Conservation (phyloP, 2,888 invertebrate genomes). For the Helleia helle region DNA sequence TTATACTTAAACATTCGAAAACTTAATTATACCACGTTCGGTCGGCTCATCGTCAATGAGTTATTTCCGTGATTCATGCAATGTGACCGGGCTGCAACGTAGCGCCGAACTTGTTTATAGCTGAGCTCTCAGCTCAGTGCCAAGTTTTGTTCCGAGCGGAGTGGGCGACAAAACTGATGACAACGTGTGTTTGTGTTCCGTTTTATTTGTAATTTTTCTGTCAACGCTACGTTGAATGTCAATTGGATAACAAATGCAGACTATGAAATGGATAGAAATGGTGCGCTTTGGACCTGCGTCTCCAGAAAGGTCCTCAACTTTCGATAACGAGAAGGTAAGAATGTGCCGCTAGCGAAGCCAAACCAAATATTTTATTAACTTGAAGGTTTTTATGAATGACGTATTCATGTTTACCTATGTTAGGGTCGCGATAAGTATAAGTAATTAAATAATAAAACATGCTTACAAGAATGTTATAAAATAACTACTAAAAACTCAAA, state of each 20-base stretch:
- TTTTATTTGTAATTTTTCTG: slow-evolving; percentile 24
- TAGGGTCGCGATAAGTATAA: too few relatives aligned
- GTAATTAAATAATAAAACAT: too few relatives aligned
- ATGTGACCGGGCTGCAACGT: slow-evolving; percentile 31
- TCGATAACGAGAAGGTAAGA: slow-evolving; percentile 58
- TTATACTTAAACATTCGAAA: too few relatives aligned
- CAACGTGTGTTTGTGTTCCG: slow-evolving; percentile 27
- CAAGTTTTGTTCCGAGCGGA: slow-evolving; percentile 37
- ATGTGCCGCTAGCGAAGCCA: slow-evolving; percentile 29
- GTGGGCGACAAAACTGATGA: slow-evolving; percentile 50
- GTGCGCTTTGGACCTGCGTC: slow-evolving; percentile 50
- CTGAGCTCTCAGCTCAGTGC: slow-evolving; percentile 42
- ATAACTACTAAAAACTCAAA: too few relatives aligned
- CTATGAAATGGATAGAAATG: slow-evolving; percentile 68
- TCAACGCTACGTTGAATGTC: slow-evolving; percentile 17
- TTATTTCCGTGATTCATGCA: slow-evolving; percentile 34
- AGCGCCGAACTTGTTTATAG: slow-evolving; percentile 57
- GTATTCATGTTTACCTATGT: too few relatives aligned
- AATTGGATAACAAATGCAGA: slow-evolving; percentile 41
- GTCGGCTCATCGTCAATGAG: slow-evolving; percentile 23
- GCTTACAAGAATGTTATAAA: too few relatives aligned
- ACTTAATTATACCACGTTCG: slow-evolving; percentile 21
- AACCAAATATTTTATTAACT: too few relatives aligned
- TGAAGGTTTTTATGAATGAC: too few relatives aligned
- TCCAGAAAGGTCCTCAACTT: slow-evolving; percentile 45